A percentile compares a stretch with the other conserved stretches of the same genome.
Conservation (phyloP, 2,797 vertebrate species). For the Microctenopoma lineatum region DNA sequence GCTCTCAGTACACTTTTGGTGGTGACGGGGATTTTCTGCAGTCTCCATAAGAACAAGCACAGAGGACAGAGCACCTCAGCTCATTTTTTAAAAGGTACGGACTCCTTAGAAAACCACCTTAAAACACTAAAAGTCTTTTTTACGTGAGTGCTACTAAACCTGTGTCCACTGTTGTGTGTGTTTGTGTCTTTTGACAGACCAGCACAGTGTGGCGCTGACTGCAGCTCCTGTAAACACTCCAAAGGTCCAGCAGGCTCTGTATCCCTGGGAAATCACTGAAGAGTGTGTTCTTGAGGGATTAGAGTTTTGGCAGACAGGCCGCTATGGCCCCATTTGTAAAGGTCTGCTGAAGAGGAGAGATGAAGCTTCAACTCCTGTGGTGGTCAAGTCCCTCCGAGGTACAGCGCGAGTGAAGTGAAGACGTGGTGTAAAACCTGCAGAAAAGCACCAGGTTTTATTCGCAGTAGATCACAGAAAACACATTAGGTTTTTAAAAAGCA, state of each 20-base stretch:
- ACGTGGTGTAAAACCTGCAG: no score
- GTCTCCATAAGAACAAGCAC: constrained; percentile 60
- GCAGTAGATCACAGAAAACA: no score
- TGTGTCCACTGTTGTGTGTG: constrained; percentile 1
- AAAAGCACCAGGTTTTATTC: no score
- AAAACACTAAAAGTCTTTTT: background rate
- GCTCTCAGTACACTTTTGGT: constrained; percentile 69
- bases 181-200: constrained; percentile 33
- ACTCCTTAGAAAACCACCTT: background rate
- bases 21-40: constrained; percentile 69
- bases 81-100: constrained; percentile 32
- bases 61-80: constrained; percentile 2
- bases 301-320: constrained; percentile 69
- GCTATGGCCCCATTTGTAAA: constrained; percentile 72
- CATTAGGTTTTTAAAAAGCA: no score
- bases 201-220: constrained; percentile 27
- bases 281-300: constrained; percentile 65
- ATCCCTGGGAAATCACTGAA: constrained; percentile 71
- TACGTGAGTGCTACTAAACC: background rate
- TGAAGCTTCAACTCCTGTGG: constrained; percentile 56
- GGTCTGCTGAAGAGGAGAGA: constrained; percentile 61
- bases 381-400: constrained; percentile 76
- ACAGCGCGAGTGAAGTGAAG: background rate
- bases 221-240: constrained; percentile 13
- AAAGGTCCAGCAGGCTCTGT: constrained; percentile 44